Conservation (phyloP, 2,113 vertebrate species). For the Lonchura striata region DNA sequence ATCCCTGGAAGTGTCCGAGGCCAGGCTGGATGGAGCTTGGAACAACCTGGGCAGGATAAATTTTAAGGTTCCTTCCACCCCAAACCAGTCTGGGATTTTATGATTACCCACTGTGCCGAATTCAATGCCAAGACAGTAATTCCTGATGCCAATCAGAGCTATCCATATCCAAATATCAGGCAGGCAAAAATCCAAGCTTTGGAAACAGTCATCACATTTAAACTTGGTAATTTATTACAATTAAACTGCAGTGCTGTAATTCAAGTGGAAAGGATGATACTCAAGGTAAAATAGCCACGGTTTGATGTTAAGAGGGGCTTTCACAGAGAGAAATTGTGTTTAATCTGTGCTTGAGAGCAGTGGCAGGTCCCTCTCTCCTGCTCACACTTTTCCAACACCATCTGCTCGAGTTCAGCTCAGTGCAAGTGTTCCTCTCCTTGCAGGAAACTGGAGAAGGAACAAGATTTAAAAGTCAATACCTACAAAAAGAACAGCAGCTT, state of each 20-base stretch:
- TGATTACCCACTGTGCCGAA: background rate
- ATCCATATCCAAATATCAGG: background rate
- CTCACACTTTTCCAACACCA: background rate
- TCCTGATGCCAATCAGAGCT: background rate
- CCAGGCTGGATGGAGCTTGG: background rate
- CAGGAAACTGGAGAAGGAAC: background rate
- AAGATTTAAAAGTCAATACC: background rate
- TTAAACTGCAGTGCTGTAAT: background rate
- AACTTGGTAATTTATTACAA: background rate
- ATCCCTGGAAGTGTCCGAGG: background rate
- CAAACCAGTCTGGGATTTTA: background rate
- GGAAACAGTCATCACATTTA: background rate
- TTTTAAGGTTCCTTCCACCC: background rate
- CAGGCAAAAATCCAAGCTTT: background rate
- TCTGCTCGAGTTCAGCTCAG: background rate
- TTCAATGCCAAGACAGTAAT: accelerated
- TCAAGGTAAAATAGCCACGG: background rate
- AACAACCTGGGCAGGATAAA: accelerated
- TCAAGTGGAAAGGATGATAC: background rate
- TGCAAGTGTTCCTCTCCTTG: background rate
- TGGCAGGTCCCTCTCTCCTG: background rate
- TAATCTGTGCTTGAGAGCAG: background rate
- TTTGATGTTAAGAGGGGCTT: background rate
- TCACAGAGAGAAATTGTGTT: background rate
- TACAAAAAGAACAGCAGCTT: background rate